These are phyloP conservation scores for Hybognathus amarus DNA, from an alignment of 2,797 vertebrate genomes.

Conservation along the genomic window DNA sequence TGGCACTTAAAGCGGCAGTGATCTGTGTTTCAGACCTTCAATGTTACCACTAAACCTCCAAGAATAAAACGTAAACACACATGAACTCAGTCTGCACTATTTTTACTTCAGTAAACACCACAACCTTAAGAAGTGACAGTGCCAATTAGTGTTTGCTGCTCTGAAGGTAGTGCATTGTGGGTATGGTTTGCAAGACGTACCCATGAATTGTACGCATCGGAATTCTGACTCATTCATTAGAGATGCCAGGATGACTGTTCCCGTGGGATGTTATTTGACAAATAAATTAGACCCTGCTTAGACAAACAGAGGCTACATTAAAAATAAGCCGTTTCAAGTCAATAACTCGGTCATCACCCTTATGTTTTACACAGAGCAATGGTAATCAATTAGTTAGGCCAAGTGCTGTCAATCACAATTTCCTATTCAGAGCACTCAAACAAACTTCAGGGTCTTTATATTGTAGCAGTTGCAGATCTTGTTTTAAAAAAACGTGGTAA, in stretches of 20 bases:
- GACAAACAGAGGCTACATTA: slow-evolving; percentile 18
- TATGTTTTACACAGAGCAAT: neutral
- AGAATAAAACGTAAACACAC: neutral
- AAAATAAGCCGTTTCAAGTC: slow-evolving; percentile 20
- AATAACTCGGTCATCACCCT: neutral
- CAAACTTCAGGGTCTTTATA: neutral
- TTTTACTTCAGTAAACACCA: slow-evolving; percentile 73
- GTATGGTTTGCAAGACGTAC: slow-evolving; percentile 18
- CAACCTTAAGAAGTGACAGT: slow-evolving; percentile 66
- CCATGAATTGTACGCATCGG: slow-evolving; percentile 21
- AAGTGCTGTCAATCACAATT: slow-evolving; percentile 6
- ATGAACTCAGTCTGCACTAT: slow-evolving; percentile 48
- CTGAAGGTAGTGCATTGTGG: slow-evolving; percentile 14
- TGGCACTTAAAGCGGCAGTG: neutral
- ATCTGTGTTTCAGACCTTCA: neutral
- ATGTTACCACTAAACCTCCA: neutral
- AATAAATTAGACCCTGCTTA: slow-evolving; percentile 26
- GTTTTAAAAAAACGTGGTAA: neutral
- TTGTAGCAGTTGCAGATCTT: neutral
- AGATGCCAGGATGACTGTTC: slow-evolving; percentile 28
- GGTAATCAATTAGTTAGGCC: neutral
- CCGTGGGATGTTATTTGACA: slow-evolving; percentile 44
- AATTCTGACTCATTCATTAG: slow-evolving; percentile 42
- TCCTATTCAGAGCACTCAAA: neutral
- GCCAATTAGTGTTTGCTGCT: slow-evolving; percentile 65